These are phyloP conservation scores for Petroica traversi DNA, from an alignment of 2,113 vertebrate species.

Conservation along the genomic window DNA sequence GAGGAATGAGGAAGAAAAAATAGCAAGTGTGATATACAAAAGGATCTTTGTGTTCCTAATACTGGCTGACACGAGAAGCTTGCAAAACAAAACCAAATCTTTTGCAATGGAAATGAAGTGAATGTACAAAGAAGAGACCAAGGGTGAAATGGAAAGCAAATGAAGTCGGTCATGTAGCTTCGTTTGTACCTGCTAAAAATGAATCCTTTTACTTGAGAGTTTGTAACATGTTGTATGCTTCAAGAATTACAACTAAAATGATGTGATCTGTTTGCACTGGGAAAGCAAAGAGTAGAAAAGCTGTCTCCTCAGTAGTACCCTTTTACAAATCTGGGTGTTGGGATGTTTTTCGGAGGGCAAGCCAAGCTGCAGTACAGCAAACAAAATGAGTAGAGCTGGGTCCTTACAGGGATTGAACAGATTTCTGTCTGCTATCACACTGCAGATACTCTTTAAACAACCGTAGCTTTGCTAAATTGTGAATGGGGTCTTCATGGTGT, in stretches of 20 bases:
- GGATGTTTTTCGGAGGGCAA: background rate
- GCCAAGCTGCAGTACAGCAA: background rate
- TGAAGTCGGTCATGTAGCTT: fast-evolving
- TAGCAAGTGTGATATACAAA: background rate
- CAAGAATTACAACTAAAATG: background rate
- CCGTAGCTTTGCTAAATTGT: background rate
- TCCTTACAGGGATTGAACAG: background rate
- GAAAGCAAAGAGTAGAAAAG: background rate
- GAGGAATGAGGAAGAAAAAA: background rate
- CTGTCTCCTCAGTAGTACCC: fast-evolving
- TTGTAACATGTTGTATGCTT: background rate
- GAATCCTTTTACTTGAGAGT: background rate
- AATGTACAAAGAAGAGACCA: background rate
- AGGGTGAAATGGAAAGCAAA: background rate
- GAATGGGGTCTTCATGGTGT: fast-evolving
- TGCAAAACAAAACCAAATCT: background rate
- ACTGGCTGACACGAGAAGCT: background rate
- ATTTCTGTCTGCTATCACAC: background rate
- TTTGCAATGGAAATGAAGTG: background rate
- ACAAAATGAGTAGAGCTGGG: background rate
- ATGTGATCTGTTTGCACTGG: background rate
- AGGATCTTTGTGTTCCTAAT: background rate
- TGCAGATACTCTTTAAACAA: background rate
- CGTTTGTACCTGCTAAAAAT: background rate
- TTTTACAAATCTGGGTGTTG: background rate